Conservation (phyloP, 1,140 invertebrate genomes). For the Ostrea denselamellosa region DNA sequence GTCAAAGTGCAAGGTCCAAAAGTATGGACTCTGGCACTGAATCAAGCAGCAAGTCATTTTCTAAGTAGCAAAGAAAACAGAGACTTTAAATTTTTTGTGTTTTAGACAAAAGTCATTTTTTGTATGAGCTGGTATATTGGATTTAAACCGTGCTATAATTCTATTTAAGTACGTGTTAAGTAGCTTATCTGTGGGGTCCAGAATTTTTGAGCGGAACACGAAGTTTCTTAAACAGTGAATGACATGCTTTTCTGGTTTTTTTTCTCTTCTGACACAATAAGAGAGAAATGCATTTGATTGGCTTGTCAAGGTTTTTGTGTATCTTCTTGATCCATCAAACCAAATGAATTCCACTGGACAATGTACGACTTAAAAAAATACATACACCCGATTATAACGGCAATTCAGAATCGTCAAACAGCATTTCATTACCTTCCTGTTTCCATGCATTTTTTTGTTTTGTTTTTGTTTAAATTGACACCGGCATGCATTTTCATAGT, state of each 20-base stretch:
- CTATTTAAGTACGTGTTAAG: conserved; percentile 27
- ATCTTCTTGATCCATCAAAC: too few relatives aligned
- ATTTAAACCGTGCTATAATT: conserved; percentile 21
- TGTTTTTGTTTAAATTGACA: too few relatives aligned
- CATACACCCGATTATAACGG: too few relatives aligned
- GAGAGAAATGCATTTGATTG: too few relatives aligned
- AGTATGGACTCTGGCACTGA: background rate
- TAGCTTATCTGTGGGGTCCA: conserved; percentile 4
- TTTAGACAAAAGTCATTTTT: conserved; percentile 29
- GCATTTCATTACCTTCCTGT: too few relatives aligned
- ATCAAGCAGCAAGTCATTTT: background rate
- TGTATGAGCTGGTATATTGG: background rate
- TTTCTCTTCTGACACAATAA: too few relatives aligned
- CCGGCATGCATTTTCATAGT: too few relatives aligned
- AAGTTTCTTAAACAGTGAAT: conserved; percentile 15
- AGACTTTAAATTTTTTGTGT: conserved; percentile 23
- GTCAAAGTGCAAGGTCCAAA: background rate
- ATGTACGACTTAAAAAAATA: too few relatives aligned
- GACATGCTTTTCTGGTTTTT: background rate
- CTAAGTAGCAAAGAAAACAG: conserved; percentile 22
- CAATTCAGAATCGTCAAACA: too few relatives aligned
- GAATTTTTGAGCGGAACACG: background rate
- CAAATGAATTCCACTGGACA: too few relatives aligned
- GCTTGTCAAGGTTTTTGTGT: too few relatives aligned
- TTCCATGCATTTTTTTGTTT: too few relatives aligned